Conservation (phyloP, 2,113 vertebrate genomes). For the Casuarius casuarius region DNA sequence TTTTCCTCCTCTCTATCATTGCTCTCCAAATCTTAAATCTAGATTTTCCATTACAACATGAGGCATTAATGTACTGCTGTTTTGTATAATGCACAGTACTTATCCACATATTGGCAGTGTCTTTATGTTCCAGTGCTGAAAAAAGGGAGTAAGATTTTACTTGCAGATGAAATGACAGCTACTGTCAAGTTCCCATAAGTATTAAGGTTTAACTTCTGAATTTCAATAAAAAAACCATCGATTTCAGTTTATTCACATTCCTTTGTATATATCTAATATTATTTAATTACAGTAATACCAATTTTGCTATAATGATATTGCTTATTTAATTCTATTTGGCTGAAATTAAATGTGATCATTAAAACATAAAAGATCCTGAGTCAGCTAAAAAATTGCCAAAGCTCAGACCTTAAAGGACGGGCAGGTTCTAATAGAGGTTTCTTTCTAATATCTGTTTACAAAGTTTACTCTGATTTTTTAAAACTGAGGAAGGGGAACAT, state of each 20-base stretch:
- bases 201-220: slow-evolving; percentile 5
- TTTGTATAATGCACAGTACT: not conserved
- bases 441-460: not conserved
- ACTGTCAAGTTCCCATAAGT: not conserved
- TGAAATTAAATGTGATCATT: not conserved
- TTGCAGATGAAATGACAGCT: not conserved
- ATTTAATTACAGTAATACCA: not conserved
- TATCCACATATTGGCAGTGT: not conserved
- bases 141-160: not conserved
- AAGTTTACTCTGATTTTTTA: not conserved
- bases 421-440: not conserved
- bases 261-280: not conserved
- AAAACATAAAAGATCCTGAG: not conserved
- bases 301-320: not conserved
- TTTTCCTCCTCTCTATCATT: not conserved
- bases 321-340: not conserved
- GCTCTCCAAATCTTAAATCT: not conserved
- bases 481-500: not conserved
- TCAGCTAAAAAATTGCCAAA: not conserved
- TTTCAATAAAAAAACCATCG: not conserved
- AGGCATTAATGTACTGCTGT: not conserved
- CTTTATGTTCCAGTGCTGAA: not conserved
- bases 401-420: not conserved
- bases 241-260: not conserved
- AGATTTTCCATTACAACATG: slow-evolving; percentile 24